Evolutionary conservation across 2,888 invertebrate species (phyloP).

Genomic region (Rhamnusium bicolor): DNA sequence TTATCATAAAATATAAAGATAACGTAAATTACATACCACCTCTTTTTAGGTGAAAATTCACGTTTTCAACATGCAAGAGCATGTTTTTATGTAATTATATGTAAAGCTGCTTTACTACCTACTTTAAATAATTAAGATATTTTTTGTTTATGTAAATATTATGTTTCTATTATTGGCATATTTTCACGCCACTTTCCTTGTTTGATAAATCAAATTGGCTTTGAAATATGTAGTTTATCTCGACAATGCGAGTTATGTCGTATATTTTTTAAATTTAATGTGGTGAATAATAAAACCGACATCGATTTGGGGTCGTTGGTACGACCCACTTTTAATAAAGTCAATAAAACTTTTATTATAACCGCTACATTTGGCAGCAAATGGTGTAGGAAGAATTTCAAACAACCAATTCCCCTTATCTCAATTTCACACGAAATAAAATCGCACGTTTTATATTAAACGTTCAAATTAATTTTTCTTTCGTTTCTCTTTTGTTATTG

Average conservation of each 20-base stretch:
- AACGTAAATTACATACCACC: too few relatives aligned
- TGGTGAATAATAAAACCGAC: background rate
- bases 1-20: too few relatives aligned
- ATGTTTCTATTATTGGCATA: constrained; percentile 20
- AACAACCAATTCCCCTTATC: constrained; percentile 45
- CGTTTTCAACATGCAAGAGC: background rate
- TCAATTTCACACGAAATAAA: constrained; percentile 56
- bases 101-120: background rate
- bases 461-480: constrained; percentile 19
- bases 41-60: too few relatives aligned
- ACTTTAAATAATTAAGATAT: constrained; percentile 44
- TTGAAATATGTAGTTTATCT: background rate
- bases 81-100: background rate
- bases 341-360: constrained; percentile 18
- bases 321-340: constrained; percentile 15
- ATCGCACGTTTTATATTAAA: constrained; percentile 34
- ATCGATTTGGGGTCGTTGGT: background rate
- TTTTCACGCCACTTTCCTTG: constrained; percentile 16
- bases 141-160: constrained; percentile 28
- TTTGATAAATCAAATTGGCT: background rate
- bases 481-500: constrained; percentile 43
- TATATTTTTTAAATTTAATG: background rate
- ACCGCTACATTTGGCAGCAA: constrained; percentile 56
- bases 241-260: background rate
- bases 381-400: constrained; percentile 55